Percentiles rank a stretch among this genome's conserved stretches.
Conservation (phyloP, 1,140 invertebrate genomes). For the Drosophila sulfurigaster region DNA sequence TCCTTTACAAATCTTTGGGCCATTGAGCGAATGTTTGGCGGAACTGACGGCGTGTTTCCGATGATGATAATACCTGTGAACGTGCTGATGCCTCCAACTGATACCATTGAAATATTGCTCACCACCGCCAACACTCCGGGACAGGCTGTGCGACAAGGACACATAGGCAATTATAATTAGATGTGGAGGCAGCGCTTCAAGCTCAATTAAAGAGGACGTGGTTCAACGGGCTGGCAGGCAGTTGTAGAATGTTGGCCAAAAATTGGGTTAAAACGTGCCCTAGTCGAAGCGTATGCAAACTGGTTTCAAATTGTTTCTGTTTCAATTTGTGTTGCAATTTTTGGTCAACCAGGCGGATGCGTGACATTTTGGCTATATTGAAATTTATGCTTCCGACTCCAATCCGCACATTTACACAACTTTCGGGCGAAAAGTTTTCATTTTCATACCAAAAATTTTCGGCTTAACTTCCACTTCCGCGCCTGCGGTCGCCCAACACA, state of each 20-base stretch:
- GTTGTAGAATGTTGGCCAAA: constrained; percentile 14
- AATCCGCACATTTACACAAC: constrained; percentile 71
- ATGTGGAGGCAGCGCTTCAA: constrained; percentile 52
- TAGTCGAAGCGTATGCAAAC: constrained; percentile 38
- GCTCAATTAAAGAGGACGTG: constrained; percentile 75
- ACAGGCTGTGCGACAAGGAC: constrained; percentile 9
- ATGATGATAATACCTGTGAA: constrained; percentile 71
- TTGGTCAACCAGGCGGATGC: constrained; percentile 53
- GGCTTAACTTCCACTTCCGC: constrained; percentile 58
- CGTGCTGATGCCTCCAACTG: constrained; percentile 70
- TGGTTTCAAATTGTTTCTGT: constrained; percentile 71
- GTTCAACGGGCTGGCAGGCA: constrained; percentile 45
- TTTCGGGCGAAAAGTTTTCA: constrained; percentile 64
- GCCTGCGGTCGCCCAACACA: constrained; percentile 33
- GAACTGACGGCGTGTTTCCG: constrained; percentile 10
- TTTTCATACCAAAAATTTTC: constrained; percentile 61
- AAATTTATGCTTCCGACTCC: constrained; percentile 77
- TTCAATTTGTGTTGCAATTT: constrained; percentile 70
- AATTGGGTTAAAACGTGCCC: constrained; percentile 77
- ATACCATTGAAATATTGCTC: constrained; percentile 69
- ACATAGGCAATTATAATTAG: constrained; percentile 74
- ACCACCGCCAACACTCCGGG: neutral
- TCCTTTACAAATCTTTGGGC: constrained; percentile 7
- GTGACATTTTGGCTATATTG: constrained; percentile 73
- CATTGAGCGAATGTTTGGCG: neutral